A percentile compares a stretch with the other conserved stretches of the same genome.
Conservation (phyloP, 2,113 vertebrate genomes). For the Oplegnathus fasciatus region DNA sequence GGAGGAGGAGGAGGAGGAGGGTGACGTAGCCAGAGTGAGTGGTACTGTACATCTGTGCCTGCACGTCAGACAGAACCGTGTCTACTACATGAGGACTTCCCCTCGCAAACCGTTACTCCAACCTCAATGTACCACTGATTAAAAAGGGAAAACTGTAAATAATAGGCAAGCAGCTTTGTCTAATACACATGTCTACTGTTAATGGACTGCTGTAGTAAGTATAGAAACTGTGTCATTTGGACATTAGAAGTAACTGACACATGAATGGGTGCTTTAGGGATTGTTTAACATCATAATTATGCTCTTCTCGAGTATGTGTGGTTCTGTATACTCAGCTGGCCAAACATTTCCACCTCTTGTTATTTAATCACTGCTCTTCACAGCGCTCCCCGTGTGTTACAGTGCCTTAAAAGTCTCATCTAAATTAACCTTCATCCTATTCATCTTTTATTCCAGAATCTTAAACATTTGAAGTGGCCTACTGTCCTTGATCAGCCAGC, state of each 20-base stretch:
- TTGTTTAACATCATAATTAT: constrained; percentile 48
- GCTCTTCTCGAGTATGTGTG: constrained; percentile 1
- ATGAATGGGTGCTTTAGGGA: constrained; percentile 27
- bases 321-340: constrained; percentile 11
- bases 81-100: constrained; percentile 22
- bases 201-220: constrained; percentile 54
- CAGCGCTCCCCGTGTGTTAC: not conserved
- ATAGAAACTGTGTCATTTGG: constrained; percentile 41
- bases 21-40: constrained; percentile 15
- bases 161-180: constrained; percentile 36
- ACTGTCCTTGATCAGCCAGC: not conserved
- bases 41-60: constrained; percentile 32
- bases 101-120: constrained; percentile 24
- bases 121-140: constrained; percentile 45
- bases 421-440: not conserved
- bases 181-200: constrained; percentile 47
- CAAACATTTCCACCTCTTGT: constrained; percentile 22
- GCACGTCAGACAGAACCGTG: not conserved
- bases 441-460: constrained; percentile 8
- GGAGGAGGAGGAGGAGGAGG: not conserved
- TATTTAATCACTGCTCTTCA: constrained; percentile 16
- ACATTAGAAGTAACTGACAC: constrained; percentile 30
- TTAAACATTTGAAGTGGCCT: constrained; percentile 18
- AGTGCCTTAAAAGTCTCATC: constrained; percentile 40
- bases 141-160: constrained; percentile 63